phyloP scores from a whole-genome alignment of 2,113 vertebrate genomes.

The Ailurus styani region DNA sequence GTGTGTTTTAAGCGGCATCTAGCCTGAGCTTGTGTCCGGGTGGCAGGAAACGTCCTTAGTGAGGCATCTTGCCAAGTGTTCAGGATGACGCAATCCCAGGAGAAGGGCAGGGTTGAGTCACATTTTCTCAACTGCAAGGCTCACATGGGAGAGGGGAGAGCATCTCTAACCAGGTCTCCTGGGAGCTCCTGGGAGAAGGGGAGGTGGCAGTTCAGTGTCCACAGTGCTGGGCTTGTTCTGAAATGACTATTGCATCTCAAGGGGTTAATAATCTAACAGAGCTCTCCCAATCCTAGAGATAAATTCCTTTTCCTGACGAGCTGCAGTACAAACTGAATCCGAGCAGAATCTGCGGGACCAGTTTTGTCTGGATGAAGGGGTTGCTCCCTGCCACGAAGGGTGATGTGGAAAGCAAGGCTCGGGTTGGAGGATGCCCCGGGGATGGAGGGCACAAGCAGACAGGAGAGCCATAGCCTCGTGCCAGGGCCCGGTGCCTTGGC shows the following conservation, averaged over 20 bases:
- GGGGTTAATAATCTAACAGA: background rate
- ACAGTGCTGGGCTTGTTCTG: background rate
- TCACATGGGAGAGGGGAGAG: background rate
- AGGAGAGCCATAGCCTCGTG: background rate
- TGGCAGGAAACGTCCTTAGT: background rate
- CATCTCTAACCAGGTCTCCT: no score
- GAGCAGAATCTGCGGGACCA: background rate
- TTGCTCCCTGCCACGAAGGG: background rate
- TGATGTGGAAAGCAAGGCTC: background rate
- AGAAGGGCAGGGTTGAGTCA: background rate
- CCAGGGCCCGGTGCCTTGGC: background rate
- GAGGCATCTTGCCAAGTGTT: background rate
- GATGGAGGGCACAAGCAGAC: background rate
- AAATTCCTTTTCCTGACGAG: background rate
- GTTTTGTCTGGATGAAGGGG: constrained; percentile 4
- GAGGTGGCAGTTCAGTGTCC: background rate
- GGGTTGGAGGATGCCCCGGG: accelerated
- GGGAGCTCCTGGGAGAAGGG: accelerated
- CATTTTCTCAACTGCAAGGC: background rate
- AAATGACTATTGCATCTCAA: background rate
- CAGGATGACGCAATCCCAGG: background rate
- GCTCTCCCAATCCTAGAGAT: background rate
- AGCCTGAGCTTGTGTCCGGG: background rate
- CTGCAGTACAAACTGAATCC: background rate
- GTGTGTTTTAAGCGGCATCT: background rate